phyloP scores from a whole-genome alignment of 2,888 invertebrate genomes.

The Dasypogon diadema region DNA sequence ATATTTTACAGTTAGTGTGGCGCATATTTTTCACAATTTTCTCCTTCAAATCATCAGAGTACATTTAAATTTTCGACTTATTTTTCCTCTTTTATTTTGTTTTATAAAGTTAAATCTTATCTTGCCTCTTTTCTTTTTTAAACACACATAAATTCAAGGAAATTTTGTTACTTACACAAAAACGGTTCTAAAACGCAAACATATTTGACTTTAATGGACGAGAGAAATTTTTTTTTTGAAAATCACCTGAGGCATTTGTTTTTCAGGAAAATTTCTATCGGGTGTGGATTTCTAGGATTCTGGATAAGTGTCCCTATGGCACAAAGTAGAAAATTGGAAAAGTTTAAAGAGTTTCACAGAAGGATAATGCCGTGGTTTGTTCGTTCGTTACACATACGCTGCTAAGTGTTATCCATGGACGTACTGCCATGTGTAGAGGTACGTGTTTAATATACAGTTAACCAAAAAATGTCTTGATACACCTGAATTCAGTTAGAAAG shows the following conservation, averaged over 20 bases:
- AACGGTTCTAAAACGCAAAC: slow-evolving; percentile 52
- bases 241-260: not conserved
- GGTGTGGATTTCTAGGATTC: not conserved
- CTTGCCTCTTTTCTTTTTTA: slow-evolving; percentile 51
- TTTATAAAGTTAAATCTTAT: slow-evolving; percentile 37
- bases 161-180: slow-evolving; percentile 53
- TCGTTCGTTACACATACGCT: too few species aligned
- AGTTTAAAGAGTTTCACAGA: too few species aligned
- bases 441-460: too few species aligned
- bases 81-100: not conserved
- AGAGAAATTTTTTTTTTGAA: slow-evolving; percentile 48
- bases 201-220: slow-evolving; percentile 50
- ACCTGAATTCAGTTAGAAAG: too few species aligned
- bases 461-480: too few species aligned
- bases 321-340: too few species aligned
- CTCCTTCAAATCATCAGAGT: not conserved
- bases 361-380: too few species aligned
- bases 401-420: too few species aligned
- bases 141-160: slow-evolving; percentile 51
- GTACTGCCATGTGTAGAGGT: too few species aligned
- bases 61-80: not conserved
- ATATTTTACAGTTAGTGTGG: too few species aligned
- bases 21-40: not conserved
- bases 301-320: not conserved
- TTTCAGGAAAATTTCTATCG: not conserved